A percentile compares a stretch with the other conserved stretches of the same genome.
phyloP scores from a whole-genome alignment of 2,797 vertebrate species.

The Sebastes kiyomatsui region DNA sequence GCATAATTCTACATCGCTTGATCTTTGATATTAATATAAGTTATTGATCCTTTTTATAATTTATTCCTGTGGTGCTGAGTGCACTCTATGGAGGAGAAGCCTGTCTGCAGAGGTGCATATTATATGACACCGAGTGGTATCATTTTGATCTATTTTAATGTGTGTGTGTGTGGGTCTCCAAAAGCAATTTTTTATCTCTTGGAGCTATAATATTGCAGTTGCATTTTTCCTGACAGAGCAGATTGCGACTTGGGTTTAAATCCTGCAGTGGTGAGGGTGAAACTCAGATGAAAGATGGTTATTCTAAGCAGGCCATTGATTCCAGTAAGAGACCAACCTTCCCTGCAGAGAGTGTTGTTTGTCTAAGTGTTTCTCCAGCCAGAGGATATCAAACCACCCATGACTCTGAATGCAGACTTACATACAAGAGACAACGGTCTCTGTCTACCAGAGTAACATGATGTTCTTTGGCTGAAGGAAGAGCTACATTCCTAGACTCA shows the following conservation, averaged over 20 bases:
- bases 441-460: conserved; percentile 37
- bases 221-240: conserved; percentile 54
- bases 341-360: conserved; percentile 42
- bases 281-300: conserved; percentile 45
- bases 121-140: conserved; percentile 8
- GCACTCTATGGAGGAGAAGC: conserved; percentile 20
- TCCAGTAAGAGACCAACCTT: conserved; percentile 42
- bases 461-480: conserved; percentile 43
- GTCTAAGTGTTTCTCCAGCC: conserved; percentile 61
- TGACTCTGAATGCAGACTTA: conserved; percentile 31
- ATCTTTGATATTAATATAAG: not conserved
- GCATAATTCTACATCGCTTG: not conserved
- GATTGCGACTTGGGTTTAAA: conserved; percentile 37
- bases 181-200: conserved; percentile 41
- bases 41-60: conserved; percentile 27
- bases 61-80: conserved; percentile 3
- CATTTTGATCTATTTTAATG: conserved; percentile 18
- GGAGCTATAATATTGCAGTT: conserved; percentile 52
- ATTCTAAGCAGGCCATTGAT: conserved; percentile 49
- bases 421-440: conserved; percentile 48
- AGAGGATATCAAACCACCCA: conserved; percentile 52
- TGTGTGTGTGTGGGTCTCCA: not conserved
- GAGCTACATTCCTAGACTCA: conserved; percentile 50
- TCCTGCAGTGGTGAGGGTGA: conserved; percentile 44
- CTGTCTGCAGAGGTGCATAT: conserved; percentile 19